These are phyloP conservation scores for Pristionchus mayeri DNA, from an alignment of 2,888 invertebrate genomes.

Conservation along the genomic window DNA sequence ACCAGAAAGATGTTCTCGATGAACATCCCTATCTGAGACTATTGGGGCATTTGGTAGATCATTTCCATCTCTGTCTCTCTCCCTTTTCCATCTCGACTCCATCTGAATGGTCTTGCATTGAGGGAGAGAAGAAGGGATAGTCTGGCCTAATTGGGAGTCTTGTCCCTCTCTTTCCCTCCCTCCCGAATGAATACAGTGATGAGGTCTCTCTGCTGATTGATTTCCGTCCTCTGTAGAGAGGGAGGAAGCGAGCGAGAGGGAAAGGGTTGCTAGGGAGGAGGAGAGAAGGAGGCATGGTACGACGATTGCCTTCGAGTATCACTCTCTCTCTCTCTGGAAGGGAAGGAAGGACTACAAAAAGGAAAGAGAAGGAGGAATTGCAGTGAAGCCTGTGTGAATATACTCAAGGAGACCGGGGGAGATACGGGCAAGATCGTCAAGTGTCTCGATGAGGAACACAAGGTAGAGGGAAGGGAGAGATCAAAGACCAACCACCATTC, in stretches of 20 bases:
- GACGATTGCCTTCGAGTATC: too few species aligned
- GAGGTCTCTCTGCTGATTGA: conserved; percentile 39
- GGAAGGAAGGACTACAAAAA: conserved; percentile 37
- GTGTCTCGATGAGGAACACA: conserved; percentile 46
- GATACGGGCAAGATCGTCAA: conserved; percentile 26
- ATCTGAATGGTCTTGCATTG: conserved; percentile 20
- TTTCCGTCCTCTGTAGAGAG: conserved; percentile 22
- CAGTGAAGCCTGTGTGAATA: conserved; percentile 32
- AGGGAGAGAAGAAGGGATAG: neutral
- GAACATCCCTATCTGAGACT: neutral
- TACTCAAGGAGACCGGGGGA: conserved; percentile 44
- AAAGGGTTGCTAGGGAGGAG: neutral
- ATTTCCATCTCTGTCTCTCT: neutral
- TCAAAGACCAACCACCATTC: neutral
- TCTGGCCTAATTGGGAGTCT: conserved; percentile 37
- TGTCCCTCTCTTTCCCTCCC: neutral
- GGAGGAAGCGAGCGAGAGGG: too few species aligned
- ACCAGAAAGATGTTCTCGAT: neutral
- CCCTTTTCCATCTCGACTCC: neutral
- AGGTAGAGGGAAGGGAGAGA: neutral
- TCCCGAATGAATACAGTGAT: conserved; percentile 36
- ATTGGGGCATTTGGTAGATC: neutral
- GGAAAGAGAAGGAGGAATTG: neutral
- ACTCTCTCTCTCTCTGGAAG: too few species aligned
- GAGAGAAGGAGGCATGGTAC: neutral